These are phyloP conservation scores for Rhinopithecus roxellana DNA, from an alignment of 2,113 vertebrate genomes.

Conservation along the genomic window DNA sequence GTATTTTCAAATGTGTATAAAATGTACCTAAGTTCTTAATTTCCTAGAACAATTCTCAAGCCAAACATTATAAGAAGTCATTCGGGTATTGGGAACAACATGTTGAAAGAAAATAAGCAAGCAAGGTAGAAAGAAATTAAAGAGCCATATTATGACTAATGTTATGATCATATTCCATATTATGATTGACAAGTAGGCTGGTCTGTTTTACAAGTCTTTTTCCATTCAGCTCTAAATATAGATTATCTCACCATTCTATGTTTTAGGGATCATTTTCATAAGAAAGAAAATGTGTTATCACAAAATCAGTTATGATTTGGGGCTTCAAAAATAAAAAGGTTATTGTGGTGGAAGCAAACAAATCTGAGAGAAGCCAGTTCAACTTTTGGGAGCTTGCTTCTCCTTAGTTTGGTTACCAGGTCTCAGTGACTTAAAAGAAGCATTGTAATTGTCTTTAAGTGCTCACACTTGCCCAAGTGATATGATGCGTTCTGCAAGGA, in stretches of 20 bases:
- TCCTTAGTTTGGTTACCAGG: not conserved
- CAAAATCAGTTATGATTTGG: conserved; percentile 15
- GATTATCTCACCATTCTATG: not conserved
- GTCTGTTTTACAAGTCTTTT: conserved; percentile 32
- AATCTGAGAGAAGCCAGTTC: not conserved
- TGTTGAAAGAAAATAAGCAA: conserved; percentile 45
- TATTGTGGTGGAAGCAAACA: not conserved
- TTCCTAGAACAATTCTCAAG: conserved; percentile 6
- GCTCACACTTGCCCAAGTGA: not conserved
- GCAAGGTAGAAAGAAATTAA: not conserved
- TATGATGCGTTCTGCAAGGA: not conserved
- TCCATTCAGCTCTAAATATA: not conserved
- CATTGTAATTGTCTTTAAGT: not conserved
- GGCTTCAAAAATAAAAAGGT: not conserved
- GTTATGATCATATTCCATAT: not conserved
- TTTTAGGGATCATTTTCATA: conserved; percentile 26
- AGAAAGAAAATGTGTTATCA: conserved; percentile 45
- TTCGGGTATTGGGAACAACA: not conserved
- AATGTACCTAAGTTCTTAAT: not conserved
- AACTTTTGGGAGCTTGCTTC: not conserved
- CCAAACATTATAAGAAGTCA: not conserved
- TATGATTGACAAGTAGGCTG: not conserved
- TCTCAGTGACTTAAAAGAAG: not conserved
- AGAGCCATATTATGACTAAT: not conserved
- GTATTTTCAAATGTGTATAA: conserved; percentile 10